Conservation (phyloP, 2,797 vertebrate species). For the Lepus townsendii region DNA sequence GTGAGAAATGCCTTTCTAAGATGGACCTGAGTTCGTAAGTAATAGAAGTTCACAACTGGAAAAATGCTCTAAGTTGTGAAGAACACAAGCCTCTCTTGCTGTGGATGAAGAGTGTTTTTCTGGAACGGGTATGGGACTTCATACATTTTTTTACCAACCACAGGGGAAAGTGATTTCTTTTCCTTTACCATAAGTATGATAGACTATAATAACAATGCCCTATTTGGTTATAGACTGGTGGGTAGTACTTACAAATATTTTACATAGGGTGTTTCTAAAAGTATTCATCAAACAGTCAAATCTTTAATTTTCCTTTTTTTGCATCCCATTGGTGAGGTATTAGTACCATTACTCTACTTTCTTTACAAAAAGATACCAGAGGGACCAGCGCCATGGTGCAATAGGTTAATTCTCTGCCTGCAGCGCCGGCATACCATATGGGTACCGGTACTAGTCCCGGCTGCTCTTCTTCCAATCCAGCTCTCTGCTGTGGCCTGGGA, state of each 20-base stretch:
- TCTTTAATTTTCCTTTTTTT: background rate
- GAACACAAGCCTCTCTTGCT: background rate
- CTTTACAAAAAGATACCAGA: background rate
- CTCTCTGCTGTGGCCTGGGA: too few species aligned
- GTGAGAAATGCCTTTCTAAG: background rate
- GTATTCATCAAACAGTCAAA: background rate
- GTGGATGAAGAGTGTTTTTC: background rate
- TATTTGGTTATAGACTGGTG: background rate
- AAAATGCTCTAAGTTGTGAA: constrained; percentile 11
- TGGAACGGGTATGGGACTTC: background rate
- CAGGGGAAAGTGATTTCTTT: background rate
- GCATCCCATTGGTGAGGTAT: background rate
- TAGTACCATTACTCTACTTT: background rate
- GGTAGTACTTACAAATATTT: background rate
- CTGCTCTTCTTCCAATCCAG: too few species aligned
- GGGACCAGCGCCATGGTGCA: too few species aligned
- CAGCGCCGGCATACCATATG: too few species aligned
- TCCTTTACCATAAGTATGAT: background rate
- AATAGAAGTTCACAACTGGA: constrained; percentile 7
- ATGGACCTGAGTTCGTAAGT: background rate
- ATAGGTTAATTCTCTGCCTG: too few species aligned
- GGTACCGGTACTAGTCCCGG: too few species aligned
- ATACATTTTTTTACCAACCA: background rate
- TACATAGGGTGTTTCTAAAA: background rate
- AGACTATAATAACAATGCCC: background rate